Conservation (phyloP, 2,888 invertebrate species). For the Pterostichus madidus region DNA sequence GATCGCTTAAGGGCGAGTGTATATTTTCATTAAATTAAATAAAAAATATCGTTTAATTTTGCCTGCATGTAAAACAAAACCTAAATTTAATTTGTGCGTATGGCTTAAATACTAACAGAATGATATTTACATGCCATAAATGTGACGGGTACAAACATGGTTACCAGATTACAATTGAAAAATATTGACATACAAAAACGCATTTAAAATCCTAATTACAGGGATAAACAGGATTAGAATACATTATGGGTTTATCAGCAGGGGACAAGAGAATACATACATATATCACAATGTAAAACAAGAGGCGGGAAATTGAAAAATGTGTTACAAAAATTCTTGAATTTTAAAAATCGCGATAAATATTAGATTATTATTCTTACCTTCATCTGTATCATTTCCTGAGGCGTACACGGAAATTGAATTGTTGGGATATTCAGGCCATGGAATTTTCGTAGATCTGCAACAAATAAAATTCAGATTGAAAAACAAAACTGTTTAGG, state of each 20-base stretch:
- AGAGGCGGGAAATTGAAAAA: neutral
- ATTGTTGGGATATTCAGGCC: neutral
- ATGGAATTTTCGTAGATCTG: constrained; percentile 21
- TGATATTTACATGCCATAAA: too few relatives aligned
- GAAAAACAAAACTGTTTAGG: constrained; percentile 1
- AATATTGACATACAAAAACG: neutral
- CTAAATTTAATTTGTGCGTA: too few relatives aligned
- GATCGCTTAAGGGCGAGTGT: too few relatives aligned
- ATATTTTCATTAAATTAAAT: too few relatives aligned
- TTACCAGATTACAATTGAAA: too few relatives aligned
- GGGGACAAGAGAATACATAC: neutral
- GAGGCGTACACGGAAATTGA: neutral
- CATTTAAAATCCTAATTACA: neutral
- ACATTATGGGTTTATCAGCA: neutral
- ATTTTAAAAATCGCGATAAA: neutral
- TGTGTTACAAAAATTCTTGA: too few relatives aligned
- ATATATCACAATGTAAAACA: neutral
- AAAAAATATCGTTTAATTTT: too few relatives aligned
- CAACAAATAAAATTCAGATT: neutral
- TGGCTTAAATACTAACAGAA: too few relatives aligned
- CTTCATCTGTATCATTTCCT: constrained; percentile 20
- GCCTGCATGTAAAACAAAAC: too few relatives aligned
- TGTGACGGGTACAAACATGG: too few relatives aligned
- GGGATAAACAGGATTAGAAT: neutral
- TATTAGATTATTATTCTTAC: neutral